Evolutionary conservation across 2,113 vertebrate genomes (phyloP).

Genomic region (Strix aluco): DNA sequence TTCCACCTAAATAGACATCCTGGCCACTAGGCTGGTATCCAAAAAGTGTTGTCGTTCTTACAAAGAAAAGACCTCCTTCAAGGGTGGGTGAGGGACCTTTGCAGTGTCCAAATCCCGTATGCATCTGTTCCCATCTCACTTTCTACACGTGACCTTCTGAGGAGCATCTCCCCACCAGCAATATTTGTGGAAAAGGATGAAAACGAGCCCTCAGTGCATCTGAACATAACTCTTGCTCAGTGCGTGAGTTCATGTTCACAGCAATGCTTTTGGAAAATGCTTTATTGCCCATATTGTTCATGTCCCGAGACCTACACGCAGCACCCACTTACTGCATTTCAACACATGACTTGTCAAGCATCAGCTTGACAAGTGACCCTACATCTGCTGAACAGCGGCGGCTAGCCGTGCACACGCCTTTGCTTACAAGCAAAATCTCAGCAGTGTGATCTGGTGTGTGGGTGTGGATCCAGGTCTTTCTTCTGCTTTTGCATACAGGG

Average conservation of each 20-base stretch:
- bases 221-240: neutral
- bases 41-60: accelerated
- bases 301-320: neutral
- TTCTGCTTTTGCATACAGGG: neutral
- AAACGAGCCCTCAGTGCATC: neutral
- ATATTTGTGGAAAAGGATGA: neutral
- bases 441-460: accelerated
- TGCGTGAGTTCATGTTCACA: accelerated
- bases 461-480: neutral
- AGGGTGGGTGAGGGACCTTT: neutral
- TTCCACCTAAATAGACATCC: neutral
- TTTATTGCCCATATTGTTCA: neutral
- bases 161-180: neutral
- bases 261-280: neutral
- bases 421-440: neutral
- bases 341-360: neutral
- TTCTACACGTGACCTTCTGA: neutral
- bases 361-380: neutral
- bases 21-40: too few relatives aligned
- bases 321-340: neutral
- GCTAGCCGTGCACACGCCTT: accelerated
- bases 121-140: neutral
- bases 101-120: neutral
- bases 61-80: neutral
- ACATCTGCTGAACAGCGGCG: accelerated